Evolutionary conservation across 30 jellyfish, hydroid and myxozoan genomes (phyloP).

Genomic region (Hydractinia symbiolongicarpus): DNA sequence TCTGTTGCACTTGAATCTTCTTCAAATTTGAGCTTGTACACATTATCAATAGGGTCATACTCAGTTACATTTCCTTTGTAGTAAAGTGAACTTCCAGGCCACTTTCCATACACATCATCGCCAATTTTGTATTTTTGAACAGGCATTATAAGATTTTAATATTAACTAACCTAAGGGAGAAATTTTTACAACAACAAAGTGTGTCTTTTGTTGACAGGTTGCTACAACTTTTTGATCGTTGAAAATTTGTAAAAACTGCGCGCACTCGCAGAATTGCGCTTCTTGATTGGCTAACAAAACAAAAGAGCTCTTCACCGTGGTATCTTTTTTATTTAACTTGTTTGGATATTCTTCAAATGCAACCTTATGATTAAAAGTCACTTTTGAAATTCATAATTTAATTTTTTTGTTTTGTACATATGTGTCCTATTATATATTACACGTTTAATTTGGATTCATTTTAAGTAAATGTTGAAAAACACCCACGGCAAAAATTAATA

Average conservation of each 20-base stretch:
- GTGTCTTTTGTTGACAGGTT: background rate
- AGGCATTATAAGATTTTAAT: conserved; percentile 4
- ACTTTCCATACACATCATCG: conserved; percentile 51
- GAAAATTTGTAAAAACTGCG: conserved; percentile 3
- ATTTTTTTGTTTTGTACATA: too few relatives aligned
- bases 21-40: conserved; percentile 39
- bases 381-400: too few relatives aligned
- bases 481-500: too few relatives aligned
- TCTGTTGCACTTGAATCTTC: background rate
- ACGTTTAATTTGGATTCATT: too few relatives aligned
- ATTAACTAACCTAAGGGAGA: background rate
- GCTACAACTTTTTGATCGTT: background rate
- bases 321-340: too few relatives aligned
- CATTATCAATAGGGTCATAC: conserved; percentile 33
- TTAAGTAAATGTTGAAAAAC: too few relatives aligned
- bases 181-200: background rate
- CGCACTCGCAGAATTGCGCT: background rate
- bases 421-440: too few relatives aligned
- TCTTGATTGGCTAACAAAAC: conserved; percentile 8
- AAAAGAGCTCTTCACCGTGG: conserved; percentile 6
- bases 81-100: conserved; percentile 82
- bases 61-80: conserved; percentile 39
- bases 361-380: too few relatives aligned
- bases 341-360: too few relatives aligned
- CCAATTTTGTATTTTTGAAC: conserved; percentile 29